Base-by-base conservation (phyloP, 2,888 invertebrate genomes). In the Phlogophora meticulosa region DNA sequence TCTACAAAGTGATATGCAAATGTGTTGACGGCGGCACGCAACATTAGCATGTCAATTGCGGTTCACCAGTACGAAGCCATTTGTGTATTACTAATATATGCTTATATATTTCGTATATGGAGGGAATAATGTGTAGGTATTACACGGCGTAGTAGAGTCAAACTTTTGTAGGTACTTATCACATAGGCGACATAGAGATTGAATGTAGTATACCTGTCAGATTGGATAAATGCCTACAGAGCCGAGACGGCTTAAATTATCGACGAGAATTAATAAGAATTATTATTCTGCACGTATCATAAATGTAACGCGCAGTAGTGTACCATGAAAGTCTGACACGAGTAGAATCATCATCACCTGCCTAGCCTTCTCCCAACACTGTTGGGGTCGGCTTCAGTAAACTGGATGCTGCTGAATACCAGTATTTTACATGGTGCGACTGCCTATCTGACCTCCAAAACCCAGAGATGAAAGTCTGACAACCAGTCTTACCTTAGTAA, bases 1-100 rank as follows among this genome's bases (percentile, higher is more conserved):
- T 24, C 45, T 22, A 66, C 68, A 68, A 77, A 80, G 64, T 80
- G 61, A 53, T 75, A 80, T 75, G 78, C 70, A 80, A 80, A 80
- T 80, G 52, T 62, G 56, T 60, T 58, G 55, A 45, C 28, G 62
- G 61, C 45, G 55, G 75, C 64, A 66, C 78, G 74, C 64, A 62
- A 67, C 53, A 78, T 80, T 80, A 69, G 52, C 74, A 80, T 80
- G 66, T 72, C 74, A 69, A 80, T 77, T 56, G 72, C 48, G 46
- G 51, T 62, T 55, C 65, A 65, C 65, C 48, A 7, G 53, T 46
- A 59, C 65, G 45, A n/a, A 58, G 57, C 24, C 38, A 60, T 71
- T 75, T 63, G 48, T 58, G 55, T 75, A 55, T 53, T 49, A 49
- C 57, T 56, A 75, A 62, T 58, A 59, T 24, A 59, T 45, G 24